Conservation (phyloP, 2,113 vertebrate species). For the Amazona guildingii region DNA sequence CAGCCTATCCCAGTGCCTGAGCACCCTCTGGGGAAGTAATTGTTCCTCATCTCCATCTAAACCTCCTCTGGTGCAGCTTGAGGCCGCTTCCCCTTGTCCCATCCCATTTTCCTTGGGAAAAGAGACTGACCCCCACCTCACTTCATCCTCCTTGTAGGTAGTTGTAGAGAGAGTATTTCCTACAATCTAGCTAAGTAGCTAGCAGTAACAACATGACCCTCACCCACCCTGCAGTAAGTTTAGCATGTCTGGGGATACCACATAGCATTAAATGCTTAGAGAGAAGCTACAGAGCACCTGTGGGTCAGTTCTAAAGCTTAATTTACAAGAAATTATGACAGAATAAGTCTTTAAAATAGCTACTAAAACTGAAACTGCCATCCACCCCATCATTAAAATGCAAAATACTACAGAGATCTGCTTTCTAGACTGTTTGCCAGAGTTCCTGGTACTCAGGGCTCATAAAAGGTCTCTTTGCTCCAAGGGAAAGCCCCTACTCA, state of each 20-base stretch:
- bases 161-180: background rate
- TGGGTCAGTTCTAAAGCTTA: background rate
- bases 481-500: background rate
- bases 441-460: background rate
- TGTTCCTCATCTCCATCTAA: background rate
- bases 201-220: background rate
- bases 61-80: background rate
- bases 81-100: background rate
- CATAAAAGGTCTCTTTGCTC: background rate
- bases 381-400: background rate
- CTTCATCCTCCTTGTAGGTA: background rate
- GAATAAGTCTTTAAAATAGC: background rate
- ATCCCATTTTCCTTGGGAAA: background rate
- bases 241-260: background rate
- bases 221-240: background rate
- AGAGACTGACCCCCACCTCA: background rate
- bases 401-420: background rate
- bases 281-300: background rate
- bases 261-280: background rate
- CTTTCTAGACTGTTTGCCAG: background rate
- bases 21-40: background rate
- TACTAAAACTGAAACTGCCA: background rate
- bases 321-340: background rate
- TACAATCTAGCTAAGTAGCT: background rate
- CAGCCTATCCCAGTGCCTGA: background rate